These are phyloP conservation scores for Machimus atricapillus DNA, from an alignment of 2,888 invertebrate species.

Conservation along the genomic window DNA sequence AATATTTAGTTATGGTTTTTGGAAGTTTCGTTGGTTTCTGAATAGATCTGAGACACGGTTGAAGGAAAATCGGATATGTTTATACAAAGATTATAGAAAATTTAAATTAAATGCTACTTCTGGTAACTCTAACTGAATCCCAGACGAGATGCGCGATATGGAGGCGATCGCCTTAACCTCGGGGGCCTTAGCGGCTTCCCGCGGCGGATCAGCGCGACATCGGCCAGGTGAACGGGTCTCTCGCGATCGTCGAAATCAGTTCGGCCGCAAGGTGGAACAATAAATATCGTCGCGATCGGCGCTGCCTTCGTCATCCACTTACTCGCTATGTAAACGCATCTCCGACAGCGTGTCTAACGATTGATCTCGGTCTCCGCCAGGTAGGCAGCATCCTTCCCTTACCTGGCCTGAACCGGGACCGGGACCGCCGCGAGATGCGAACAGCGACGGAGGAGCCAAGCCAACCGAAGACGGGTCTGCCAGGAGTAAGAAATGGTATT, in stretches of 20 bases:
- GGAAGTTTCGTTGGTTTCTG: too few relatives aligned
- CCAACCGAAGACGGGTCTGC: background rate
- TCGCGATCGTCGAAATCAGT: background rate
- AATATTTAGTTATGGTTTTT: too few relatives aligned
- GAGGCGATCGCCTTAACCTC: background rate
- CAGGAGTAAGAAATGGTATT: slow-evolving; percentile 14
- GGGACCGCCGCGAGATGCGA: background rate
- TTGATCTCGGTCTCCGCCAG: background rate
- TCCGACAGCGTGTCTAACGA: slow-evolving; percentile 39
- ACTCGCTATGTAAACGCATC: slow-evolving; percentile 13
- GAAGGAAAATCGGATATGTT: too few relatives aligned
- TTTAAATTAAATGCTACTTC: background rate
- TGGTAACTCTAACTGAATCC: background rate
- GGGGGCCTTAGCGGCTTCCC: background rate
- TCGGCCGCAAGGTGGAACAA: slow-evolving; percentile 34
- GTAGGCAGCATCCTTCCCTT: background rate
- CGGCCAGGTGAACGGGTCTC: slow-evolving; percentile 16
- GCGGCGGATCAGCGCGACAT: slow-evolving; percentile 19
- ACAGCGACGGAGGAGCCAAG: background rate
- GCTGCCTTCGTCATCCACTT: slow-evolving; percentile 10
- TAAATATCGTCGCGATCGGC: slow-evolving; percentile 38
- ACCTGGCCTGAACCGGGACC: background rate
- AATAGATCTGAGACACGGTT: too few relatives aligned
- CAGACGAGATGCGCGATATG: background rate
- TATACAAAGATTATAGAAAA: background rate